Evolutionary conservation across 2,888 invertebrate species (phyloP).

Genomic region (Tribolium freemani): DNA sequence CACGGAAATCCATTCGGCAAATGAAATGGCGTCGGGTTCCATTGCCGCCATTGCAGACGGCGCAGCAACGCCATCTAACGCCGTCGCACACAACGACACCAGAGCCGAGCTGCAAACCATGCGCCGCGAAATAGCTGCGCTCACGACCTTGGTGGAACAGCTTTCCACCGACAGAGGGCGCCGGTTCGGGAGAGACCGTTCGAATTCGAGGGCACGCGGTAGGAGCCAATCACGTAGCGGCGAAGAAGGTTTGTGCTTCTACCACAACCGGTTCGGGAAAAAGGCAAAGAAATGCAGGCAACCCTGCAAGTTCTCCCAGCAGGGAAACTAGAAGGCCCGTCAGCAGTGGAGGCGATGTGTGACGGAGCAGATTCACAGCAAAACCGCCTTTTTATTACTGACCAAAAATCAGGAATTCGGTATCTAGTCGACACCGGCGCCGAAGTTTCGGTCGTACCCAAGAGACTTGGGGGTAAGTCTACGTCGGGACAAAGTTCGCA

Average conservation of each 20-base stretch:
- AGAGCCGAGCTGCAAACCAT: background rate
- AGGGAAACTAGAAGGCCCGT: constrained; percentile 5
- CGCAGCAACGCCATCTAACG: background rate
- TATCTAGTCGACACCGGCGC: constrained; percentile 10
- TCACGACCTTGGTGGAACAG: background rate
- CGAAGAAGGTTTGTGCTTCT: background rate
- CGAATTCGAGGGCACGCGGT: background rate
- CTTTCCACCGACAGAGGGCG: background rate
- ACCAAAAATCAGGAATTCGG: background rate
- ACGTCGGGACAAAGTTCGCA: background rate
- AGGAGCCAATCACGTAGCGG: background rate
- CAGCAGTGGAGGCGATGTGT: background rate
- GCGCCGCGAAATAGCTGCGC: too few relatives aligned
- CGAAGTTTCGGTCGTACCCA: constrained; percentile 11
- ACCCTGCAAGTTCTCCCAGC: background rate
- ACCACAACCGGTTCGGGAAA: background rate
- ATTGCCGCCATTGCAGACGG: background rate
- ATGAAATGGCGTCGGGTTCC: background rate
- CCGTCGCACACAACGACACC: background rate
- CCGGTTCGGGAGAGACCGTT: background rate
- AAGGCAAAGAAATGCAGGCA: background rate
- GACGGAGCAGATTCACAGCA: background rate
- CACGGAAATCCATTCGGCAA: constrained; percentile 4
- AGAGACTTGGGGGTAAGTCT: background rate
- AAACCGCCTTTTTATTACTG: constrained; percentile 9